Percentiles rank a stretch among this genome's conserved stretches.
Evolutionary conservation across 2,797 vertebrate species (phyloP).

Genomic region (Meda fulgida): DNA sequence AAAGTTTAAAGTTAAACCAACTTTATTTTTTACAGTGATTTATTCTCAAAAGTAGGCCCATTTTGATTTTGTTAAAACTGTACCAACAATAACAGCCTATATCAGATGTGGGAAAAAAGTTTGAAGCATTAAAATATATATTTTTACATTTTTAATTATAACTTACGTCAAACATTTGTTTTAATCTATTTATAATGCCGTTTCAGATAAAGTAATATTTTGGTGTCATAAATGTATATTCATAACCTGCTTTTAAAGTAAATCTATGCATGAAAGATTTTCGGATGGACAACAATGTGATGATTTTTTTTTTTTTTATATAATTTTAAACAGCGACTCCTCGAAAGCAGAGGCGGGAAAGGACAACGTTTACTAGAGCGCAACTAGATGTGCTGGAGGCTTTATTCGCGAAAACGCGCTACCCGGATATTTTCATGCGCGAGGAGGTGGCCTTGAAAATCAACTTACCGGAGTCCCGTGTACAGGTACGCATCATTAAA

Average conservation of each 20-base stretch:
- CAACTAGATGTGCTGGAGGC: slow-evolving; percentile 96
- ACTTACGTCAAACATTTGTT: no score
- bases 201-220: neutral
- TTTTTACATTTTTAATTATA: no score
- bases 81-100: neutral
- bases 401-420: slow-evolving; percentile 96
- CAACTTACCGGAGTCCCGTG: slow-evolving; percentile 95
- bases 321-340: slow-evolving; percentile 86
- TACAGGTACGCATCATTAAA: slow-evolving; percentile 84
- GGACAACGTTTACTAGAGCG: slow-evolving; percentile 95
- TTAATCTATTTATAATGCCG: neutral
- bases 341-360: slow-evolving; percentile 94
- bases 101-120: no score
- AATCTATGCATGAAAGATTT: neutral
- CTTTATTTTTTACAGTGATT: neutral
- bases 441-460: slow-evolving; percentile 98
- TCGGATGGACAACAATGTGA: neutral
- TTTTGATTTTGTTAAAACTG: neutral
- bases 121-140: neutral
- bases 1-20: no score
- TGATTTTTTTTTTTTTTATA: slow-evolving; percentile 32
- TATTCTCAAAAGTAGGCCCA: neutral
- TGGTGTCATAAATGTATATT: neutral
- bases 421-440: slow-evolving; percentile 98
- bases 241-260: neutral